Base-by-base conservation (phyloP, 2,888 invertebrate genomes). In the Noctua fimbriata region DNA sequence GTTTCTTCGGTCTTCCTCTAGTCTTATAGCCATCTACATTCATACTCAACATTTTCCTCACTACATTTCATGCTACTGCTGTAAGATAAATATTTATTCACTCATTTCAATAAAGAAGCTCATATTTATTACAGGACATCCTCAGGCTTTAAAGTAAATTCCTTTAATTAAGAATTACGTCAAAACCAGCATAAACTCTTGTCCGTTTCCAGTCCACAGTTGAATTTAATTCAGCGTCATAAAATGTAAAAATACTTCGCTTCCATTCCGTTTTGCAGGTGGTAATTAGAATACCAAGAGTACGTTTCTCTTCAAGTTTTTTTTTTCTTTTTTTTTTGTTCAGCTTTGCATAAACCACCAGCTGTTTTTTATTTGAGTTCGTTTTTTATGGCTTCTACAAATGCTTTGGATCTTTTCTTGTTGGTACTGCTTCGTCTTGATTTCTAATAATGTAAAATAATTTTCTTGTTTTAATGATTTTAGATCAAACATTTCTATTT, bases 241-340 rank as follows among this genome's bases (percentile, higher is more conserved):
- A 82, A 82, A 74, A 85, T 86, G 75, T 75, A n/a, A 72, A 74
- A 83, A 82, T 82, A 72, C 82, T 82, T 65, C 47, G n/a, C 69
- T 69, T 44, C 44, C 71, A 65, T 65, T 71, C 63, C 85, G 58
- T 67, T 79, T 75, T 55, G 28, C 75, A 83, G 86, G 86, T 83
- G 82, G 82, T 86, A 83, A 86, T 86, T 76, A 86, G 69, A 82
- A 86, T 76, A 63, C 71, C 86, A 36, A 44, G 71, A 49, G 71
- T 86, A 72, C 60, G 41, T 32, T 77, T 72, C 70, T 72, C 82
- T 36, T 69, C 7, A 32, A 66, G 58, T 81, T 69, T 24, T 83
- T 28, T 60, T 47, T 47, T 47, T 5, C 16, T 47, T 28, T 73
- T 44, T n/a, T n/a, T 67, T 44, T 44, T n/a, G 12, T 67, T 72